Percentiles rank a stretch among this genome's conserved stretches.
Conservation (phyloP, 1,140 invertebrate genomes). For the Physella acuta region DNA sequence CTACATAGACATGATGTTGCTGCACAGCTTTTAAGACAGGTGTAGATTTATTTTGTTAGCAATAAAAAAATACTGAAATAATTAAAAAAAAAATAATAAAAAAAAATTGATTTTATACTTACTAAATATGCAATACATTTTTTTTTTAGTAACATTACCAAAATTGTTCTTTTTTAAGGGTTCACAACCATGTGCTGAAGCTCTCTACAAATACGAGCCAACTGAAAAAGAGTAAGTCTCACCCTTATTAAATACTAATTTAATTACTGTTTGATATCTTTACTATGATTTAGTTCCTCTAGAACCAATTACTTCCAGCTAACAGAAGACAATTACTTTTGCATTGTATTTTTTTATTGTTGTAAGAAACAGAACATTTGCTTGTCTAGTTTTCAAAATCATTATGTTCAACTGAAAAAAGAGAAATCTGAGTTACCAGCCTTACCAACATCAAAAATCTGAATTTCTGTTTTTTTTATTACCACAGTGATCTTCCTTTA, state of each 20-base stretch:
- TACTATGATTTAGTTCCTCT: too few species aligned
- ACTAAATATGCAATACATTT: not conserved
- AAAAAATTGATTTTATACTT: not conserved
- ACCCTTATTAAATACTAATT: too few species aligned
- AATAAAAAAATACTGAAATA: not conserved
- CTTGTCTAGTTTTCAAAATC: too few species aligned
- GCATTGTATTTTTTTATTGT: too few species aligned
- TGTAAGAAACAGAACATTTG: too few species aligned
- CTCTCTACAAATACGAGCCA: conserved; percentile 82
- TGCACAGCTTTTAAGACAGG: conserved; percentile 5
- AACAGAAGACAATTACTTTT: too few species aligned
- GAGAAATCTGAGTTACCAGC: not conserved
- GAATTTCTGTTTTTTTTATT: too few species aligned
- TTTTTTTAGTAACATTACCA: not conserved
- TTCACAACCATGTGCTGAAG: conserved; percentile 74
- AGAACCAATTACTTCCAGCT: too few species aligned
- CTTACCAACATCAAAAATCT: not conserved
- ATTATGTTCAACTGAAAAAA: too few species aligned
- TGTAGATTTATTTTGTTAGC: not conserved
- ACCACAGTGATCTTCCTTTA: conserved; percentile 79
- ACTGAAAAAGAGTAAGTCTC: conserved; percentile 78
- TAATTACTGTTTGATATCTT: too few species aligned
- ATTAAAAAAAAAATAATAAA: not conserved
- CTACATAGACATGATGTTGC: not conserved
- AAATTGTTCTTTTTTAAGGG: conserved; percentile 22